Evolutionary conservation across 2,888 invertebrate genomes (phyloP), one percentile per base, ranked within the genome.

Genomic region (Plagodis dolabraria): DNA sequence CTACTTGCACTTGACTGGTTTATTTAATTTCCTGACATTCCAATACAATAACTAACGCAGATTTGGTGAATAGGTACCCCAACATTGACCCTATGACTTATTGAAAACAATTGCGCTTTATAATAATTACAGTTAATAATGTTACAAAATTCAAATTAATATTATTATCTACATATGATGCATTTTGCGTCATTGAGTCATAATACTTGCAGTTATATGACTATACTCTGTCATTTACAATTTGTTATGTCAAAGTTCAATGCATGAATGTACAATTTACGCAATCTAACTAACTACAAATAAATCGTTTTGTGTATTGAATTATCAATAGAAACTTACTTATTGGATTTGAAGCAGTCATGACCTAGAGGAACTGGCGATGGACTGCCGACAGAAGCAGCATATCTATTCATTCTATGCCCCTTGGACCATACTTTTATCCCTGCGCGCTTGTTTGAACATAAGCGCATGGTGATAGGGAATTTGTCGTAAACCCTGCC

Each of bases 161-260:
- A 42, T 8, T 10, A 42, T 42, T 42, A 42, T n/a, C 42, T n/a
- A n/a, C n/a, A n/a, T n/a, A 1, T 42, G 42, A 42, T n/a, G 42
- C 42, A n/a, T n/a, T 7, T 36, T 36, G 36, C 36, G 5, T 4
- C 8, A 4, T 5, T 8, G 8, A 7, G 7, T 36, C 36, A 5
- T 40, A 40, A 6, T 40, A 40, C 0, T 22, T 4, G 22, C 4
- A 2, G 22, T 22, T 8, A 40, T 5, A 40, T 40, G 40, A 8
- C 11, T 9, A 42, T 42, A 10, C 12, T 6, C 43, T 7, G 12
- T 43, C 9, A 43, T 43, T 43, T 12, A 6, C 43, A 12, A 12
- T 43, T 43, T 11, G 43, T 43, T 12, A 12, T 43, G 43, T 10
- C 43, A 43, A 43, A 43, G 43, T 4, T 43, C 43, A 43, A 43